Base-by-base conservation (phyloP, 2,888 invertebrate species). In the Diadromus collaris region DNA sequence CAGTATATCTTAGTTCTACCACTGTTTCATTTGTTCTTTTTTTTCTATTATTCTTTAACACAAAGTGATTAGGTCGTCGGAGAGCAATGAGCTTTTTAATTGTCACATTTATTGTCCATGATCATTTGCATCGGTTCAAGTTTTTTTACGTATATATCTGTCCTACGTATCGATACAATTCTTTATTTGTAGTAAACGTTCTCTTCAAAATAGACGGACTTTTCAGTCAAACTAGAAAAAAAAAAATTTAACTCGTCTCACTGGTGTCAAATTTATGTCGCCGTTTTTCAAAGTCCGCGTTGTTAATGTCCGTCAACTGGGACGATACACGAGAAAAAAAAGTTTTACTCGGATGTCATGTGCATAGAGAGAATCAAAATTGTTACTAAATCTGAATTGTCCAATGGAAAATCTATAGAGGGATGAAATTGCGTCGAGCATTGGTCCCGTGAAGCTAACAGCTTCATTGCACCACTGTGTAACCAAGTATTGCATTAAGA, bases 381-480 rank as follows among this genome's bases (percentile, higher is more conserved):
- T 24, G 51, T 61, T 27, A 16, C 44, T 56, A 46, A 19, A 64
- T 79, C 75, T 81, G 77, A 51, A 63, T 51, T 56, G 77, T 77
- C 63, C 70, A 74, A 80, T 48, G 38, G 38, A 41, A 71, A 24
- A 58, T 64, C 56, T 63, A 54, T 51, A 41, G 41, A 71, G 48
- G 29, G 56, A 63, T 21, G 54, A 63, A 75, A 67, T 63, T 54
- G 68, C 72, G 60, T 73, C 46, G 51, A 58, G 69, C 74, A 72
- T 78, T 32, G 51, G 77, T 83, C 82, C 69, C 56, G 79, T 80
- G 74, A 82, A 81, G 82, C 78, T 72, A 81, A 78, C 78, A 84
- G 81, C 83, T 86, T 83, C 83, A 81, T 87, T 85, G 86, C 87
- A 87, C 83, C 84, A 73, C 74, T 77, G 74, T 82, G 85, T 86